Evolutionary conservation across 1,140 invertebrate genomes (phyloP).

Genomic region (Drosophila watanabei): DNA sequence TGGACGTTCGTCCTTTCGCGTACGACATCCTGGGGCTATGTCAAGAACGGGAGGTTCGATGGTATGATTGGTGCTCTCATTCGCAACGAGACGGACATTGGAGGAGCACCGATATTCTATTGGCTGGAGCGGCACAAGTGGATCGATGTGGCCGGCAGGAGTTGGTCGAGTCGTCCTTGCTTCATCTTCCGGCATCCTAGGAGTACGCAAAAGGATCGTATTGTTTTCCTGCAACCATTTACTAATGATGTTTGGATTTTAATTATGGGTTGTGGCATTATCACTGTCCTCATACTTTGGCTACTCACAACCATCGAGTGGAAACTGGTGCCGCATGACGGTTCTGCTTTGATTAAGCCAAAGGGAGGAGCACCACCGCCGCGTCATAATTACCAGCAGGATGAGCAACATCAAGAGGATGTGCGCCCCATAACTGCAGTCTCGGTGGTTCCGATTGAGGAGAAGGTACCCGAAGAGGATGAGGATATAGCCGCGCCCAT

Average conservation of each 20-base stretch:
- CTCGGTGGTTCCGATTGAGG: constrained; percentile 10
- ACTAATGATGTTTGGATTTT: constrained; percentile 87
- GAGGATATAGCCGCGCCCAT: not conserved
- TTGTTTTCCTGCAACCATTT: constrained; percentile 88
- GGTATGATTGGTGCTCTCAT: constrained; percentile 89
- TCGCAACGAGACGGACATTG: constrained; percentile 87
- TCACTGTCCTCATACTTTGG: constrained; percentile 78
- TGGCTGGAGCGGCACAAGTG: constrained; percentile 87
- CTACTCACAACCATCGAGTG: constrained; percentile 73
- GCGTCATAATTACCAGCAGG: constrained; percentile 35
- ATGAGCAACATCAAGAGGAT: constrained; percentile 14
- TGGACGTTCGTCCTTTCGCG: constrained; percentile 87
- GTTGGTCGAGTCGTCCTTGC: constrained; percentile 86
- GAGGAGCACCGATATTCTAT: constrained; percentile 88
- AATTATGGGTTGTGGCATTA: constrained; percentile 77
- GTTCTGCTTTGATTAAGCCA: constrained; percentile 67
- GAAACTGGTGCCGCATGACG: constrained; percentile 67
- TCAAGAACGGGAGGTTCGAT: constrained; percentile 88
- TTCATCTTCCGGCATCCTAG: constrained; percentile 90
- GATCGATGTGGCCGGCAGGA: constrained; percentile 88
- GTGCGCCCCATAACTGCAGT: constrained; percentile 19
- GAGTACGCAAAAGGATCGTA: constrained; percentile 87
- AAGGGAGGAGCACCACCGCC: constrained; percentile 59
- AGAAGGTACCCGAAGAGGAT: not conserved
- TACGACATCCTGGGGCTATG: constrained; percentile 89